Conservation (phyloP, 2,888 invertebrate species). For the Xylota sylvarum region DNA sequence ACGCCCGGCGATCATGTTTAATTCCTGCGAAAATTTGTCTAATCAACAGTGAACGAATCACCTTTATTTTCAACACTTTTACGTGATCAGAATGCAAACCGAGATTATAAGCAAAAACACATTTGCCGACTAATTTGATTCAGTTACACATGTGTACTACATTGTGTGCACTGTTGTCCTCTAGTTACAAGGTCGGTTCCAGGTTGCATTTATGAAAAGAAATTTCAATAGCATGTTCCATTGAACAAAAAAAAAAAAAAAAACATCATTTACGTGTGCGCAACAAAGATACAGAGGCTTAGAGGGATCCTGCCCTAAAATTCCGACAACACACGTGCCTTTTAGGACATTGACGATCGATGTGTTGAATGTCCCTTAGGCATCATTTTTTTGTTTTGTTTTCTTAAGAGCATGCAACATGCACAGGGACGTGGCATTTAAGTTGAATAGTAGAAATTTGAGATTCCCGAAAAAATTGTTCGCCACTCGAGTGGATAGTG, state of each 20-base stretch:
- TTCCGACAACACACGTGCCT: constrained; percentile 48
- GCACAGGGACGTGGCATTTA: constrained; percentile 11
- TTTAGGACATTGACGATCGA: constrained; percentile 19
- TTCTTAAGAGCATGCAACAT: constrained; percentile 1
- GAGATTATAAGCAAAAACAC: constrained; percentile 20
- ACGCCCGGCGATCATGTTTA: constrained; percentile 17
- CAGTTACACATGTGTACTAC: not conserved
- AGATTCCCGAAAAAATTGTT: constrained; percentile 11
- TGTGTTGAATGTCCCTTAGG: constrained; percentile 34
- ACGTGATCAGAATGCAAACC: constrained; percentile 66
- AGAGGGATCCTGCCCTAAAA: constrained; percentile 19
- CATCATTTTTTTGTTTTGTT: not conserved
- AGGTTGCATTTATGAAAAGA: not conserved
- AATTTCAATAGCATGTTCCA: constrained; percentile 18
- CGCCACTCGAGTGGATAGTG: constrained; percentile 44
- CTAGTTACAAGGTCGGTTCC: constrained; percentile 5
- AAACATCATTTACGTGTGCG: constrained; percentile 57
- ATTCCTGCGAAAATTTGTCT: constrained; percentile 62
- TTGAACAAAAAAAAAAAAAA: constrained; percentile 18
- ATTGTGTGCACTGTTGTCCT: not conserved
- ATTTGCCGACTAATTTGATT: constrained; percentile 38
- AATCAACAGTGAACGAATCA: constrained; percentile 49
- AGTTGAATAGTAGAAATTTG: constrained; percentile 28
- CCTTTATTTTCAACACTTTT: constrained; percentile 37
- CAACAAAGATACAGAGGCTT: constrained; percentile 41